Evolutionary conservation across 1,140 invertebrate genomes (phyloP).

Genomic region (Teleopsis dalmanni): DNA sequence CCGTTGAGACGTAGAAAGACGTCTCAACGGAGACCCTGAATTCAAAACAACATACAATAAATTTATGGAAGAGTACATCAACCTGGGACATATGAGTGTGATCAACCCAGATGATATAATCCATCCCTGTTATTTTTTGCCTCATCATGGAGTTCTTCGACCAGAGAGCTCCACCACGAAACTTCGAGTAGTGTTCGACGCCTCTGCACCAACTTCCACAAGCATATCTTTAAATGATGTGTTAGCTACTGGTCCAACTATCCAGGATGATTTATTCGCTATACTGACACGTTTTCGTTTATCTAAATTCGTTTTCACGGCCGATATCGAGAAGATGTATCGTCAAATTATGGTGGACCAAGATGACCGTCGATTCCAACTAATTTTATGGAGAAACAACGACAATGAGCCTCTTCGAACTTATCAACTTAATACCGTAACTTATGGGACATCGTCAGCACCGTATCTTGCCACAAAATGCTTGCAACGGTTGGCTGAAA

Average conservation of each 20-base stretch:
- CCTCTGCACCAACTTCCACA: background rate
- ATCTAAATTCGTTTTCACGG: slow-evolving; percentile 30
- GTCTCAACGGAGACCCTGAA: too few species aligned
- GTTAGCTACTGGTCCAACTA: background rate
- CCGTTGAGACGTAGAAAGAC: too few species aligned
- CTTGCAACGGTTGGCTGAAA: background rate
- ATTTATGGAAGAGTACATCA: too few species aligned
- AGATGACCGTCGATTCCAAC: too few species aligned
- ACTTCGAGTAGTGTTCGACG: background rate
- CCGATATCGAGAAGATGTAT: slow-evolving; percentile 45
- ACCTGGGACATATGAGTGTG: too few species aligned
- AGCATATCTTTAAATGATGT: background rate
- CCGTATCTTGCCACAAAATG: background rate
- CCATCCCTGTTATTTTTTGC: too few species aligned
- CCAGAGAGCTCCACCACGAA: slow-evolving; percentile 37
- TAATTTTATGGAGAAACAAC: too few species aligned
- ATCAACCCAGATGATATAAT: too few species aligned
- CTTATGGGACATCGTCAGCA: background rate
- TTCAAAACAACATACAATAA: too few species aligned
- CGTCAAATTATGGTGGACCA: slow-evolving; percentile 29
- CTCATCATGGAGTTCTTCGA: too few species aligned
- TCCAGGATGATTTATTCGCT: background rate
- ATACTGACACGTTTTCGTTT: slow-evolving; percentile 38
- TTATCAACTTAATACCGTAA: background rate
- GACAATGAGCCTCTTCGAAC: too few species aligned